A percentile compares a stretch with the other conserved stretches of the same genome.
These are phyloP conservation scores for Odontomachus brunneus DNA, from an alignment of 1,140 invertebrate genomes.

Conservation along the genomic window DNA sequence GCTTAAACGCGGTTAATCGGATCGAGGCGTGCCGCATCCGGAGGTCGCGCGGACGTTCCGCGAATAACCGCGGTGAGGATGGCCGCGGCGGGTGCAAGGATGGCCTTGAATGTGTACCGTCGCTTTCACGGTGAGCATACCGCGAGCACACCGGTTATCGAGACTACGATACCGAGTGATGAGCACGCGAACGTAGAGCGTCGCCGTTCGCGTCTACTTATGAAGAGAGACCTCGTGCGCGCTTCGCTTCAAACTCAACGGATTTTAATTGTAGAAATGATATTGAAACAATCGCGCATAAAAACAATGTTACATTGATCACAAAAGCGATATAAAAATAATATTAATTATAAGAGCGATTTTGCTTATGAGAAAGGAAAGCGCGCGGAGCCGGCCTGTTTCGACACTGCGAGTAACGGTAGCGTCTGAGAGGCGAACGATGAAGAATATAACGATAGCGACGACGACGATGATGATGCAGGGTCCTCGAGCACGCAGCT, in stretches of 20 bases:
- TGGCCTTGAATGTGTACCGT: slow-evolving; percentile 47
- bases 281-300: too few species aligned
- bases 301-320: too few species aligned
- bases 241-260: too few species aligned
- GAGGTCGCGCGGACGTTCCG: not conserved
- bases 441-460: slow-evolving; percentile 15
- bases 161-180: not conserved
- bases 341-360: too few species aligned
- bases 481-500: slow-evolving; percentile 73
- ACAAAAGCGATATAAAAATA: too few species aligned
- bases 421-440: slow-evolving; percentile 47
- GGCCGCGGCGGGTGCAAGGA: not conserved
- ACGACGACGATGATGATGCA: slow-evolving; percentile 69
- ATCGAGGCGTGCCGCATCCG: slow-evolving; percentile 52
- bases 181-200: not conserved
- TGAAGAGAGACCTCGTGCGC: too few species aligned
- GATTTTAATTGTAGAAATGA: too few species aligned
- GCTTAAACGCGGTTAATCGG: slow-evolving; percentile 59
- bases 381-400: slow-evolving; percentile 1
- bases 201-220: not conserved
- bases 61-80: not conserved
- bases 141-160: not conserved
- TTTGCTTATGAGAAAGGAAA: too few species aligned
- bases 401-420: slow-evolving; percentile 66
- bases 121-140: slow-evolving; percentile 6